These are phyloP conservation scores for Cryptus armator DNA, from an alignment of 2,888 invertebrate genomes.

Conservation along the genomic window DNA sequence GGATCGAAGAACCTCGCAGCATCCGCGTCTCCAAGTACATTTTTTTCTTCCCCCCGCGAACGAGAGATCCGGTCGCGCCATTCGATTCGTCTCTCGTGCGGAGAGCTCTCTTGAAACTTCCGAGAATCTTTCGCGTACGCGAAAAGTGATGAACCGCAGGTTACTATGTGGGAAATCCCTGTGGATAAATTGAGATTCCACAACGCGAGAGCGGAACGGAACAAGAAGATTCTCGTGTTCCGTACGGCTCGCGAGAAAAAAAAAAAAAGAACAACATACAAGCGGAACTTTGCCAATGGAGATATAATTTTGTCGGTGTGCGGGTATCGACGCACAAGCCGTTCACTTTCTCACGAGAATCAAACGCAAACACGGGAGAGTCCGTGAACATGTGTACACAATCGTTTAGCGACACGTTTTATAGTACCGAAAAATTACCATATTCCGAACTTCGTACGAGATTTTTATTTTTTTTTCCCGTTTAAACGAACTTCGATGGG, in stretches of 20 bases:
- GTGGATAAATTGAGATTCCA: not conserved
- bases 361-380: conserved; percentile 2
- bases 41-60: not conserved
- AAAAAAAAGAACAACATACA: conserved; percentile 11
- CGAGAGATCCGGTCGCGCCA: not conserved
- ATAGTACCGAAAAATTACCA: not conserved
- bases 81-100: not conserved
- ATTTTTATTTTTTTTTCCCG: too few relatives aligned
- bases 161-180: not conserved
- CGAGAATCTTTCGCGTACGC: conserved; percentile 14
- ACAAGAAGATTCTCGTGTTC: conserved; percentile 22
- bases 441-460: too few relatives aligned
- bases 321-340: conserved; percentile 47
- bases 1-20: conserved; percentile 3
- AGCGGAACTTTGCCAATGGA: not conserved
- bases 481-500: too few relatives aligned
- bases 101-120: not conserved
- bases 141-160: not conserved
- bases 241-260: not conserved
- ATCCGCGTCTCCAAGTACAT: not conserved
- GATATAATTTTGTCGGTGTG: conserved; percentile 5
- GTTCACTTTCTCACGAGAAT: conserved; percentile 68
- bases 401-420: not conserved
- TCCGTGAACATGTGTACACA: not conserved
- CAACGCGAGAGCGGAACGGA: conserved; percentile 23